Conservation (phyloP, 2,797 vertebrate species). For the Artibeus lituratus region DNA sequence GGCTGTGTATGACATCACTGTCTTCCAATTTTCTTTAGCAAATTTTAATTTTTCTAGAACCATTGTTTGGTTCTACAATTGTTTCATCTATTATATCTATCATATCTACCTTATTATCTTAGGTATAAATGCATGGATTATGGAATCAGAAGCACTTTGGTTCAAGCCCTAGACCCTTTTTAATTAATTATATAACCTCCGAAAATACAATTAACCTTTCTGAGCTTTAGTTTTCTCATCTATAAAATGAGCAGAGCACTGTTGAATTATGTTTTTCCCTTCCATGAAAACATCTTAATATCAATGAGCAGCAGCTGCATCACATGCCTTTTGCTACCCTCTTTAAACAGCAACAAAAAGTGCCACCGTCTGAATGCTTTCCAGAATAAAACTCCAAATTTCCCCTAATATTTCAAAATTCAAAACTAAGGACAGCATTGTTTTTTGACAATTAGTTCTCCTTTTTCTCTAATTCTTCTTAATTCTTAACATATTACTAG, state of each 20-base stretch:
- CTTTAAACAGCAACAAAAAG: not conserved
- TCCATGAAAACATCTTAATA: not conserved
- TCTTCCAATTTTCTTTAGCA: not conserved
- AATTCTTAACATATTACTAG: not conserved
- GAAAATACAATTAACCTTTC: not conserved
- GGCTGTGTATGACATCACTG: not conserved
- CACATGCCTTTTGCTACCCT: not conserved
- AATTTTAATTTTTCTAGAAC: slow-evolving; percentile 5
- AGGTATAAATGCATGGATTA: not conserved
- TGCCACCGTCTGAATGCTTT: not conserved
- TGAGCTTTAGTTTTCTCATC: not conserved
- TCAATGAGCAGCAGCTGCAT: not conserved
- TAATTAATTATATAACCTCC: not conserved
- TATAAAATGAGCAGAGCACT: not conserved
- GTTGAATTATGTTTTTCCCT: not conserved
- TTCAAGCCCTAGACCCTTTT: not conserved
- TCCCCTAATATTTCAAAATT: not conserved
- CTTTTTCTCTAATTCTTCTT: not conserved
- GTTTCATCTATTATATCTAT: not conserved
- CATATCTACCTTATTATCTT: not conserved
- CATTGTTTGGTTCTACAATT: not conserved
- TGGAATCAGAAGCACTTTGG: not conserved
- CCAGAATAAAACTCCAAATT: not conserved
- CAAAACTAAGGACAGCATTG: not conserved
- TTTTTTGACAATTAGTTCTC: not conserved